These are phyloP conservation scores for Chironomus striatipennis DNA, from an alignment of 1,140 invertebrate species.

Conservation along the genomic window DNA sequence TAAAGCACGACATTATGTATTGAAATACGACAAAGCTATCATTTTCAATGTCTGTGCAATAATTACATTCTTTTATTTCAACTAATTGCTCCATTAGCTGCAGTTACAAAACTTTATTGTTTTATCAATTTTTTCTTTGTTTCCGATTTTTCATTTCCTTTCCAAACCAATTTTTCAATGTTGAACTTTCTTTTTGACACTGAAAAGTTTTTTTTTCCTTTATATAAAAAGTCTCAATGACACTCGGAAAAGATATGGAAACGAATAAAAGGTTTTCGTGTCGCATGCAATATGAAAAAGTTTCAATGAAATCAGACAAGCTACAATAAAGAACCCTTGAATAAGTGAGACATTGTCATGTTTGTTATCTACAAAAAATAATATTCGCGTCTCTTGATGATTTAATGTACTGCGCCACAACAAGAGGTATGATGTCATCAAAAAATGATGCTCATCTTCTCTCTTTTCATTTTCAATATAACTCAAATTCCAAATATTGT, in stretches of 20 bases:
- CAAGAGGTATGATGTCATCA: neutral
- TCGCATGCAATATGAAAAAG: neutral
- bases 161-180: no score
- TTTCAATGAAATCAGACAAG: no score
- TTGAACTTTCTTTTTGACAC: neutral
- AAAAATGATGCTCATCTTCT: neutral
- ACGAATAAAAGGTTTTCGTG: neutral
- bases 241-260: neutral
- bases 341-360: neutral
- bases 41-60: no score
- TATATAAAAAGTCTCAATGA: neutral
- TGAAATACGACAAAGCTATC: neutral
- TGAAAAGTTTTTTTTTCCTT: neutral
- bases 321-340: neutral
- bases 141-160: no score
- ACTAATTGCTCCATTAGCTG: no score
- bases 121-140: no score
- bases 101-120: no score
- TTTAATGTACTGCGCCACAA: neutral
- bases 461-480: neutral
- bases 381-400: neutral
- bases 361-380: neutral
- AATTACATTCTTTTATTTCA: no score
- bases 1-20: neutral
- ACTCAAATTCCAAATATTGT: no score